Evolutionary conservation across 1,140 invertebrate genomes (phyloP).

Genomic region (Cyclargus thomasi): DNA sequence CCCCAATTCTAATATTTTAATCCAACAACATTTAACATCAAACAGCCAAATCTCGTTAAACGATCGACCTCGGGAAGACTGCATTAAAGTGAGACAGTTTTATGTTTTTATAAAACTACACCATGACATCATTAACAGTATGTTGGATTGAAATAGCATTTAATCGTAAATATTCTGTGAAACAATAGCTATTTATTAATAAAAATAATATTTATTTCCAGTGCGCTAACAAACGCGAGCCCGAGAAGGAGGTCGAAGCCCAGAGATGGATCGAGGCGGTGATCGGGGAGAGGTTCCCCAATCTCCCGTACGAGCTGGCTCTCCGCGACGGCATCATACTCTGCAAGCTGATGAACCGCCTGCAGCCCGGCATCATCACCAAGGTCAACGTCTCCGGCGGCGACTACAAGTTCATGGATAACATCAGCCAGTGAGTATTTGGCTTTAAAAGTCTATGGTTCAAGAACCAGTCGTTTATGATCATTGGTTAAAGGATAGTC

Average conservation of each 20-base stretch:
- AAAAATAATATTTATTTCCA: slow-evolving; percentile 60
- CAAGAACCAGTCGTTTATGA: no score
- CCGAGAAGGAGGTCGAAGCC: slow-evolving; percentile 87
- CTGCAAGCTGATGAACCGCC: slow-evolving; percentile 90
- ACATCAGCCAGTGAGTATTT: slow-evolving; percentile 87
- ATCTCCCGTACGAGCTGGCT: slow-evolving; percentile 83
- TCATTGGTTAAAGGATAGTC: no score
- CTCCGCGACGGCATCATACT: slow-evolving; percentile 88
- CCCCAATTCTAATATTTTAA: no score
- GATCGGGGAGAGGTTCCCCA: slow-evolving; percentile 86
- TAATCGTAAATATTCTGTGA: not conserved
- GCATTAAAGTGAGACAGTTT: no score
- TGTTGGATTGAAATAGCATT: not conserved
- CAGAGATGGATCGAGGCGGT: slow-evolving; percentile 92
- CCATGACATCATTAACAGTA: no score
- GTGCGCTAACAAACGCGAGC: slow-evolving; percentile 89
- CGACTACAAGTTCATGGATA: slow-evolving; percentile 97
- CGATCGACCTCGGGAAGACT: no score
- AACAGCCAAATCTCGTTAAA: no score
- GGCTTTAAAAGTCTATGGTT: no score
- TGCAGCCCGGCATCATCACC: slow-evolving; percentile 88
- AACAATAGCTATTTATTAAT: not conserved
- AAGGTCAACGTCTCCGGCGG: slow-evolving; percentile 91
- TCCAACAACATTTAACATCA: no score
- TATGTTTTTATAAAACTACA: no score